Evolutionary conservation across 2,888 invertebrate species (phyloP).

Genomic region (Mythimna ferrago): DNA sequence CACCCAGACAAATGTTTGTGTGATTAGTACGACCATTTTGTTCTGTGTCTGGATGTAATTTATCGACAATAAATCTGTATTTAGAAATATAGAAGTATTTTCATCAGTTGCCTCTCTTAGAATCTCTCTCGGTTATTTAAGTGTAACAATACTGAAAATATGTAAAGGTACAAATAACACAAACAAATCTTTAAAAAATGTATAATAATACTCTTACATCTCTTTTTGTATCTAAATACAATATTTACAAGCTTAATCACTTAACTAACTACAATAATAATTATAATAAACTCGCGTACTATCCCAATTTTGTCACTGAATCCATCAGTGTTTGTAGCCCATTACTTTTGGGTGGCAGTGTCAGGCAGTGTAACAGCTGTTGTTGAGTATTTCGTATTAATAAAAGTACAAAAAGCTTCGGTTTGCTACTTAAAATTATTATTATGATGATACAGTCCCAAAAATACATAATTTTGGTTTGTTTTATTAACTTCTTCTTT

Average conservation of each 20-base stretch:
- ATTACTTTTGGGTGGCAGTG: slow-evolving; percentile 68
- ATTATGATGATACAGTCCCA: slow-evolving; percentile 75
- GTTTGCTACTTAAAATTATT: slow-evolving; percentile 68
- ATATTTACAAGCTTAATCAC: slow-evolving; percentile 89
- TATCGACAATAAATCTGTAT: no score
- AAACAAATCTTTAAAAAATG: slow-evolving; percentile 74
- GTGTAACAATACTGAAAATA: neutral
- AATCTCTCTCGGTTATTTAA: neutral
- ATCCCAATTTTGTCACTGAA: slow-evolving; percentile 56
- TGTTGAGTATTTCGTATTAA: slow-evolving; percentile 65
- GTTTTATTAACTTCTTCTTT: neutral
- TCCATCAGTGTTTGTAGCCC: slow-evolving; percentile 59
- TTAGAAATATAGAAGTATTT: no score
- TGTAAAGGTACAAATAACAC: slow-evolving; percentile 16
- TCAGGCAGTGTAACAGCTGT: slow-evolving; percentile 72
- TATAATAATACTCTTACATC: slow-evolving; percentile 89
- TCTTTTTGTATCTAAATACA: slow-evolving; percentile 88
- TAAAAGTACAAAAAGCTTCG: slow-evolving; percentile 64
- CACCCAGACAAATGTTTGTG: no score
- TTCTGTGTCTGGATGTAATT: no score
- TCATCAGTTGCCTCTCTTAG: no score
- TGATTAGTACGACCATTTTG: no score
- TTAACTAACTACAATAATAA: slow-evolving; percentile 71
- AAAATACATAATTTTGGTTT: slow-evolving; percentile 77
- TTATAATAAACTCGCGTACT: slow-evolving; percentile 78